These are phyloP conservation scores for Aurelia aurita complex sp. Pacific DNA, from an alignment of 30 jellyfish, hydroid and myxozoan genomes.

Conservation along the genomic window DNA sequence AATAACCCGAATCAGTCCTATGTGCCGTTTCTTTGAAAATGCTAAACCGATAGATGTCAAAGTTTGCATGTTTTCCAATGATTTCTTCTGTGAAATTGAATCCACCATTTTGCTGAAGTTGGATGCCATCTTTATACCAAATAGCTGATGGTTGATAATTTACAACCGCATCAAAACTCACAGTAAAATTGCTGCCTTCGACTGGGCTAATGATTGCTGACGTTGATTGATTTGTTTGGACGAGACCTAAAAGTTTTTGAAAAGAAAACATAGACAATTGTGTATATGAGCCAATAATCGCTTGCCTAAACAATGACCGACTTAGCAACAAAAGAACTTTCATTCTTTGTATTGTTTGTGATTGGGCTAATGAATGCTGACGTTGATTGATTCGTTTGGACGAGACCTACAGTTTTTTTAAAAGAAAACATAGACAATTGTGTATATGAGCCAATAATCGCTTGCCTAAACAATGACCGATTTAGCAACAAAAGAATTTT, in stretches of 20 bases:
- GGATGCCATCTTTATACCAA: slow-evolving; percentile 24
- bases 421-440: no score
- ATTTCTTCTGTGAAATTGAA: not conserved
- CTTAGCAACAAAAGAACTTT: no score
- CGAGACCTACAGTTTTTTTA: not conserved
- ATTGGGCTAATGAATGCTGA: not conserved
- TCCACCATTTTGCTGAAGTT: not conserved
- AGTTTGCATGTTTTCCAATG: not conserved
- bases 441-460: no score
- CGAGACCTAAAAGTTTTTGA: not conserved
- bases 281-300: no score
- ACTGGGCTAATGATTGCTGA: not conserved
- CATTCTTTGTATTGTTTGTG: no score
- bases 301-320: no score
- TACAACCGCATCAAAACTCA: slow-evolving; percentile 8
- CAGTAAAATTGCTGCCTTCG: slow-evolving; percentile 10
- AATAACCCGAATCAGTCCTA: slow-evolving; percentile 28
- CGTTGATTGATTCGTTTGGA: not conserved
- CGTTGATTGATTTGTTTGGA: not conserved
- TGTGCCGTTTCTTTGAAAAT: not conserved
- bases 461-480: no score
- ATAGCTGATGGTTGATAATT: slow-evolving; percentile 20
- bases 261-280: no score
- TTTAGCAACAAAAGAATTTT: no score
- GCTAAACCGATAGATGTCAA: not conserved